Evolutionary conservation across 2,888 invertebrate species (phyloP), one percentile per base, ranked within the genome.

Genomic region (Ophion costatus): DNA sequence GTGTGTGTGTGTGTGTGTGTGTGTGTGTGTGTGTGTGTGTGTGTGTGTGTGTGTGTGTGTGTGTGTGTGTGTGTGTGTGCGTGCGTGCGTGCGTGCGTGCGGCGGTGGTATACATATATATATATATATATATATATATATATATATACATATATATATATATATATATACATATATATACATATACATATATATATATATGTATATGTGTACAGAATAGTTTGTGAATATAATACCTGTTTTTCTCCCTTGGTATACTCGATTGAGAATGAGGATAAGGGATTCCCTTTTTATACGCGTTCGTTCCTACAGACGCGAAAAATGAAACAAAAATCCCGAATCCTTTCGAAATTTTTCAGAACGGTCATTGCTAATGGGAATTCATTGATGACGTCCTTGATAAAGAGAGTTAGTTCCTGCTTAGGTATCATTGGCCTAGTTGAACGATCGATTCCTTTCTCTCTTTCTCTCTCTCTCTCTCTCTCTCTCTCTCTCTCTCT

Each of bases 401-500:
- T 11, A 45, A 22, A 64, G 4, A 42, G 66, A 76, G 80, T 79
- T 75, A 79, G 29, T 76, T 3, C 6, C 70, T 76, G n/a, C 70
- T 59, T 75, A 64, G 38, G 74, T 71, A 75, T 82, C 71, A 76
- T 84, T 79, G 76, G 66, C 81, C 81, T 59, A 78, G 75, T 82
- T 73, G 64, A 3, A 24, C 71, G 61, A 84, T 82, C 82, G 76
- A 85, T 85, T 79, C 29, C 42, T 29, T 10, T 24, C n/a, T n/a
- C 33, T 38, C 38, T 14, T 17, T 17, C 51, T 14, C 17, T 17
- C 17, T 17, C 51, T 14, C 51, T 11, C 17, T 51, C 51, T 5
- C 14, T 17, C 14, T 14, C 51, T 51, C 51, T 51, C 17, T 4
- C 51, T 17, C 14, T 51, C 51, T 14, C 14, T 14, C 51, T 17